These are phyloP conservation scores for Squalus acanthias DNA, from an alignment of 2,797 vertebrate species.

Conservation along the genomic window DNA sequence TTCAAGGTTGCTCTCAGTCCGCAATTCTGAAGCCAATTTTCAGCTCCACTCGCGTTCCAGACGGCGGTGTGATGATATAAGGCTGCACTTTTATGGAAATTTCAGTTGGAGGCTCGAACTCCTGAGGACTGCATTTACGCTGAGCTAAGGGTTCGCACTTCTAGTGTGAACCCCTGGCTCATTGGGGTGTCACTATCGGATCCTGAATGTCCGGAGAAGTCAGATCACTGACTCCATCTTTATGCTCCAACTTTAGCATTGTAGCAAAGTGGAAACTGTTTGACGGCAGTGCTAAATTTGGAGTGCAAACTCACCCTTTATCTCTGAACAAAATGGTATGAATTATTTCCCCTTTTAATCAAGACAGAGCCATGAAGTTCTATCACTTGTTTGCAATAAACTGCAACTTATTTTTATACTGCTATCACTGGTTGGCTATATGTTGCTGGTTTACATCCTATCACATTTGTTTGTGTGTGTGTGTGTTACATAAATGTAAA, in stretches of 20 bases:
- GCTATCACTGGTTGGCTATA: no score
- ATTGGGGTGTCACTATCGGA: no score
- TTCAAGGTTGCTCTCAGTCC: neutral
- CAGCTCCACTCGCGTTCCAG: neutral
- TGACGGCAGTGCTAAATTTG: neutral
- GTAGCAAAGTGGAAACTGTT: neutral
- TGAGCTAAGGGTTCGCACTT: neutral
- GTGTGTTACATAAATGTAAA: neutral
- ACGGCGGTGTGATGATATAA: neutral
- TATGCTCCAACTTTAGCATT: neutral
- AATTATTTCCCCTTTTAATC: neutral
- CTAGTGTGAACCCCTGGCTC: neutral
- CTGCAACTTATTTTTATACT: neutral
- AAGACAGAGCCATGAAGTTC: neutral
- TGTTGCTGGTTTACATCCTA: neutral
- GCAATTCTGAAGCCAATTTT: neutral
- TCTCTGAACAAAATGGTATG: no score
- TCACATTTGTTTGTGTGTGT: neutral
- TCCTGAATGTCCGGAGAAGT: neutral
- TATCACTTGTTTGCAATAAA: neutral
- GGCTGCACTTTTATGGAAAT: neutral
- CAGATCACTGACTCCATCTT: neutral
- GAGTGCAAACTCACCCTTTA: neutral
- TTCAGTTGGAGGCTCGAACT: neutral
- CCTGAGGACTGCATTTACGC: neutral